Evolutionary conservation across 2,888 invertebrate genomes (phyloP).

Genomic region (Polyommatus icarus): DNA sequence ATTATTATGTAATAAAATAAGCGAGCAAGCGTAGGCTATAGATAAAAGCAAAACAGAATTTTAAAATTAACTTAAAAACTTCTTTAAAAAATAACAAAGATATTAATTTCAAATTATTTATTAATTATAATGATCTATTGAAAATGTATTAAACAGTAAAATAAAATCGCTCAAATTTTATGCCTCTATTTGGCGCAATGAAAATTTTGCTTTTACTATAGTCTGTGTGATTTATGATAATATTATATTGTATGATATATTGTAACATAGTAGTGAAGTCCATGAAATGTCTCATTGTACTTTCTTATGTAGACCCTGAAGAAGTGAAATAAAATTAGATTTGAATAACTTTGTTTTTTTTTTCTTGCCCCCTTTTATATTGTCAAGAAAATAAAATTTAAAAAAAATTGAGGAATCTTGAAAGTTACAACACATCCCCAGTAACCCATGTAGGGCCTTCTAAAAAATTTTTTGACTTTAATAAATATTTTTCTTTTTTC

Average conservation of each 20-base stretch:
- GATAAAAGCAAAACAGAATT: neutral
- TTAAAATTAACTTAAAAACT: neutral
- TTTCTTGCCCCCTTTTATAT: slow-evolving; percentile 41
- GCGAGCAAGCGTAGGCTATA: neutral
- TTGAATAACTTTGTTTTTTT: slow-evolving; percentile 50
- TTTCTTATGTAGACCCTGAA: slow-evolving; percentile 71
- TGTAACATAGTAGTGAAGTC: slow-evolving; percentile 33
- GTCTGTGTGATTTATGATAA: neutral
- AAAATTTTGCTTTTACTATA: neutral
- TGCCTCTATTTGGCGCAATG: neutral
- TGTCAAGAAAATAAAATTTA: too few relatives aligned
- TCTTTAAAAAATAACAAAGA: neutral
- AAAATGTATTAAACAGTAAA: neutral
- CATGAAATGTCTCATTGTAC: slow-evolving; percentile 55
- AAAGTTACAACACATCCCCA: too few relatives aligned
- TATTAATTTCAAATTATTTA: neutral
- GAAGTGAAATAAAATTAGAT: slow-evolving; percentile 72
- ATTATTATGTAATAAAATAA: neutral
- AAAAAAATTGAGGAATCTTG: too few relatives aligned
- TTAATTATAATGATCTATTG: too few relatives aligned
- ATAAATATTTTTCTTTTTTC: too few relatives aligned
- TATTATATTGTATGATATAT: slow-evolving; percentile 1
- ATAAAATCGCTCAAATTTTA: neutral
- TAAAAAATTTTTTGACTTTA: too few relatives aligned
- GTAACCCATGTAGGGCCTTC: too few relatives aligned